Conservation (phyloP, 2,113 vertebrate species). For the Lathamus discolor region DNA sequence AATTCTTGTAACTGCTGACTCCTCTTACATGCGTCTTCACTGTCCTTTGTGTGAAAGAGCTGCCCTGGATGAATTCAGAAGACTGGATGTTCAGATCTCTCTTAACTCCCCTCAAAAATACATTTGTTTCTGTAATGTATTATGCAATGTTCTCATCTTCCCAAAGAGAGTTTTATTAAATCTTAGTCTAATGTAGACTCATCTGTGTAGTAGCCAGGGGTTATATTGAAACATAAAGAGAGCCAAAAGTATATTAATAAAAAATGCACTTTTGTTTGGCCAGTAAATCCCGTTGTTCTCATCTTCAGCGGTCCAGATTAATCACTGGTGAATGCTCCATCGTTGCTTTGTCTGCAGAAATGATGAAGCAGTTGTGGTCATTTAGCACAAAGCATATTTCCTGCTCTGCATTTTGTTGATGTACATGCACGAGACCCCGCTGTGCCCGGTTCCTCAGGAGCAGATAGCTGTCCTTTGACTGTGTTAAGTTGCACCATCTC, state of each 20-base stretch:
- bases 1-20: not conserved
- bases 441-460: fast-evolving
- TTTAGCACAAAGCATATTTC: not conserved
- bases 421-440: fast-evolving
- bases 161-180: slow-evolving; percentile 52
- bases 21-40: not conserved
- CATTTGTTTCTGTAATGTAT: slow-evolving; percentile 22
- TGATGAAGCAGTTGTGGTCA: not conserved
- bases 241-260: slow-evolving; percentile 59
- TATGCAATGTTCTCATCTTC: slow-evolving; percentile 41
- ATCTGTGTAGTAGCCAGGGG: slow-evolving; percentile 37
- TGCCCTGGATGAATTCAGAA: not conserved
- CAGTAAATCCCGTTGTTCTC: not conserved
- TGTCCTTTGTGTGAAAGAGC: not conserved
- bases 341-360: not conserved
- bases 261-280: slow-evolving; percentile 41
- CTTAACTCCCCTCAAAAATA: slow-evolving; percentile 1
- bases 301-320: not conserved
- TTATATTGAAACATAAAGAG: slow-evolving; percentile 42
- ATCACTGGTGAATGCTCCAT: not conserved
- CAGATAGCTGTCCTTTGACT: not conserved
- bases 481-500: not conserved
- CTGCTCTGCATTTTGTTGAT: not conserved
- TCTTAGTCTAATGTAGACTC: slow-evolving; percentile 19
- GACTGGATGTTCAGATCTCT: not conserved